These are phyloP conservation scores for Gambelia wislizenii DNA, from an alignment of 2,797 vertebrate species.

Conservation along the genomic window DNA sequence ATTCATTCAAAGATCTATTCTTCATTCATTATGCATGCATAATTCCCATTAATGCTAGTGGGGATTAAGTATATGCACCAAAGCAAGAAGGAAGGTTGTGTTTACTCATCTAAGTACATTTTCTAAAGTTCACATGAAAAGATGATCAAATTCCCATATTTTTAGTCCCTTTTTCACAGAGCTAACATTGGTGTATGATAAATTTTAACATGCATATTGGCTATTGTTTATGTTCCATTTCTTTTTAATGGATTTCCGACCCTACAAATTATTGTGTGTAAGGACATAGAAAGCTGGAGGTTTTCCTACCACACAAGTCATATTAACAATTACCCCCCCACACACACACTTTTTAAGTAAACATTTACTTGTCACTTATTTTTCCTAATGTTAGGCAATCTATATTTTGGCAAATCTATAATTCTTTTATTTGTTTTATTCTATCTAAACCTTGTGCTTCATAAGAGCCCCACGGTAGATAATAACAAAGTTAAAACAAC, in stretches of 20 bases:
- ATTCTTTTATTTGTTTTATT: background rate
- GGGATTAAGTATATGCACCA: constrained; percentile 51
- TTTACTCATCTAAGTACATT: constrained; percentile 48
- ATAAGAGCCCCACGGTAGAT: background rate
- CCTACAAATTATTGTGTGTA: background rate
- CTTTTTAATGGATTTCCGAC: background rate
- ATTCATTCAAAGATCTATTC: constrained; percentile 65
- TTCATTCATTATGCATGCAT: constrained; percentile 71
- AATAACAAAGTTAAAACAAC: background rate
- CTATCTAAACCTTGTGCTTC: background rate
- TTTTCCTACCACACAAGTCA: background rate
- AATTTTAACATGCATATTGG: background rate
- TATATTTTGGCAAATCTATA: background rate
- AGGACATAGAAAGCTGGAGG: background rate
- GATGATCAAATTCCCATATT: constrained; percentile 6
- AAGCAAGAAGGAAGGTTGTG: constrained; percentile 24
- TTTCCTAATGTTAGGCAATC: background rate
- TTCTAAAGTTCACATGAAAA: constrained; percentile 24
- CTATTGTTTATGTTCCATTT: background rate
- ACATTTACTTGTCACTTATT: background rate
- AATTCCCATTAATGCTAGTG: constrained; percentile 70
- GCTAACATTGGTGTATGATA: background rate
- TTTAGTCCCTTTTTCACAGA: constrained; percentile 6
- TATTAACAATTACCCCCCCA: background rate
- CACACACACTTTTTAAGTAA: too few relatives aligned